phyloP scores from a whole-genome alignment of 2,888 invertebrate genomes.

The Stenchaetothrips biformis region DNA sequence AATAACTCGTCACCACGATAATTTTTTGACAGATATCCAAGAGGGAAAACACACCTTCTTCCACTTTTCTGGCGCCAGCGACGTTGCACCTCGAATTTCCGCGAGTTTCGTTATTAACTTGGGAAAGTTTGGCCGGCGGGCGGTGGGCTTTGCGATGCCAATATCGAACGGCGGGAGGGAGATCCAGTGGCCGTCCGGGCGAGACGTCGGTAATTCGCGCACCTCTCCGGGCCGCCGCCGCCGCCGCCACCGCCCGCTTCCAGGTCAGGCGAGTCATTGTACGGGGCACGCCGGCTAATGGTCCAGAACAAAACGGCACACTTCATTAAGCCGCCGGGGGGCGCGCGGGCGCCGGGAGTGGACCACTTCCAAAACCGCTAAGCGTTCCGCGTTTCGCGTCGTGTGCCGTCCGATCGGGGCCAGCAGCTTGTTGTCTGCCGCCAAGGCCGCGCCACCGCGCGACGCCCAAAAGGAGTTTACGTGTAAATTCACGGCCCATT shows the following conservation, averaged over 20 bases:
- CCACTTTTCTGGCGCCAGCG: too few species aligned
- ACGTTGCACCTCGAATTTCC: too few species aligned
- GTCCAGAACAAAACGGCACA: constrained; percentile 22
- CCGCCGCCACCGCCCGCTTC: background rate
- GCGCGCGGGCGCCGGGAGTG: background rate
- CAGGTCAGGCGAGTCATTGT: constrained; percentile 23
- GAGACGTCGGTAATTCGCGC: too few species aligned
- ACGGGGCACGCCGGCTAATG: constrained; percentile 3
- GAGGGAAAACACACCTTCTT: too few species aligned
- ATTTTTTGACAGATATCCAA: too few species aligned
- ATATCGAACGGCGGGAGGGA: too few species aligned
- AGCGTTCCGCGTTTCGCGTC: background rate
- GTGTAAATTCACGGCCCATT: constrained; percentile 15
- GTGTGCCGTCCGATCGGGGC: background rate
- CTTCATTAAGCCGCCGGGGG: background rate
- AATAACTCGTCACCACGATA: too few species aligned
- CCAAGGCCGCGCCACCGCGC: background rate
- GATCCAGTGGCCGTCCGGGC: too few species aligned
- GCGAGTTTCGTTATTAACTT: too few species aligned
- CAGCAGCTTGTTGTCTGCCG: background rate
- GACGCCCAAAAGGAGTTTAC: background rate
- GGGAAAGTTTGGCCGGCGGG: too few species aligned
- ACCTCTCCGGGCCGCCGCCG: too few species aligned
- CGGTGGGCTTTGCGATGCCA: too few species aligned
- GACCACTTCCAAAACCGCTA: constrained; percentile 7